Percentiles rank a stretch among this genome's conserved stretches.
These are phyloP conservation scores for Eristalis tenax DNA, from an alignment of 2,888 invertebrate species.

Conservation along the genomic window DNA sequence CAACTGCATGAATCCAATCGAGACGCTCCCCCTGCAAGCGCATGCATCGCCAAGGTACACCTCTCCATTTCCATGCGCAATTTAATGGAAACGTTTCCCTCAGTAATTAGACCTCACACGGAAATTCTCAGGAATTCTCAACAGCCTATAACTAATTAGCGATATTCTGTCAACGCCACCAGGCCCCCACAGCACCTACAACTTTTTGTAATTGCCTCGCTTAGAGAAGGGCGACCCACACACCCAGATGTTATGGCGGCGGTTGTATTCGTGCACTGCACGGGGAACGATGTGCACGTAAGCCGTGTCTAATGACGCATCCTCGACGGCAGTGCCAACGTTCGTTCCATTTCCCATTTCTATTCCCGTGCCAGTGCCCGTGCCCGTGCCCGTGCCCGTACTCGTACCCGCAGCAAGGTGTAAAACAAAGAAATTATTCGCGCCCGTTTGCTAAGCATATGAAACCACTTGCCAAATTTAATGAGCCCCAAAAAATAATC, in stretches of 20 bases:
- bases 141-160: constrained; percentile 70
- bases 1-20: neutral
- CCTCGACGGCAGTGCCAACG: constrained; percentile 33
- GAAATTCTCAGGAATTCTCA: constrained; percentile 61
- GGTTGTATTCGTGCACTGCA: constrained; percentile 14
- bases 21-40: neutral
- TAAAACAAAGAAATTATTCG: constrained; percentile 71
- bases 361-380: neutral
- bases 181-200: constrained; percentile 8
- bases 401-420: constrained; percentile 37
- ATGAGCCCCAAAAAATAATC: constrained; percentile 68
- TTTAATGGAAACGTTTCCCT: constrained; percentile 52
- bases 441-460: constrained; percentile 68
- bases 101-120: constrained; percentile 68
- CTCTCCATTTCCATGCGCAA: constrained; percentile 49
- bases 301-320: constrained; percentile 53
- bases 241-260: neutral
- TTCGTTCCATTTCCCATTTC: too few relatives aligned
- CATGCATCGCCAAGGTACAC: constrained; percentile 37
- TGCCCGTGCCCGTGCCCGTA: neutral
- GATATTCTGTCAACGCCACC: constrained; percentile 62
- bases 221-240: constrained; percentile 2
- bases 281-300: constrained; percentile 50
- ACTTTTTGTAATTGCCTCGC: constrained; percentile 58
- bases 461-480: constrained; percentile 70